phyloP scores from a whole-genome alignment of 2,113 vertebrate genomes.

The Albula goreensis region DNA sequence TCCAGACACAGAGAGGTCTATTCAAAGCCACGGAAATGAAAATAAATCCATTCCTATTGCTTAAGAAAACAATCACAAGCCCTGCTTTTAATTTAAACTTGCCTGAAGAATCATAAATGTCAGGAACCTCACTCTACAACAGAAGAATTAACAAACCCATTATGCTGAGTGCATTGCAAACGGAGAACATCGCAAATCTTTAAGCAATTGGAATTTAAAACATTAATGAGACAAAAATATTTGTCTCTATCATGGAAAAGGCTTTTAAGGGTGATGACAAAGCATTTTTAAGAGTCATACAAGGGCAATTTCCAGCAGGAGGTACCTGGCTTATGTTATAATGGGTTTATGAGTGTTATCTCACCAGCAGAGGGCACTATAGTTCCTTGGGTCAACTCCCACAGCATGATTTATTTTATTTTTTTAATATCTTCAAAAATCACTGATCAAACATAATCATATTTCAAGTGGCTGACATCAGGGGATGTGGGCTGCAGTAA shows the following conservation, averaged over 20 bases:
- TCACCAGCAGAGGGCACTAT: constrained; percentile 64
- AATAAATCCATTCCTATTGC: too few species aligned
- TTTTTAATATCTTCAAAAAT: not conserved
- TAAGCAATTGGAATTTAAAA: not conserved
- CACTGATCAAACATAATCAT: constrained; percentile 23
- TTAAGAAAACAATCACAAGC: too few species aligned
- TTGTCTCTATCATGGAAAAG: not conserved
- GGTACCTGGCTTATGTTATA: not conserved
- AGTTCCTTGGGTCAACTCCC: constrained; percentile 21
- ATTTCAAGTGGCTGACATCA: constrained; percentile 25
- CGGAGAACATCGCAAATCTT: too few species aligned
- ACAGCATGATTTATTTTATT: not conserved
- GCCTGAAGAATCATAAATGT: too few species aligned
- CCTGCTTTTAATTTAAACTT: too few species aligned
- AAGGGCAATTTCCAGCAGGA: not conserved
- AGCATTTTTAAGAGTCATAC: constrained; percentile 11
- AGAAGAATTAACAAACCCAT: too few species aligned
- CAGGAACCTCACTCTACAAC: too few species aligned
- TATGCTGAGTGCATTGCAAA: too few species aligned
- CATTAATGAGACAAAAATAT: not conserved
- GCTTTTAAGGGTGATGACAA: not conserved
- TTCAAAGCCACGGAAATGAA: too few species aligned
- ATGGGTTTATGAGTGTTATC: not conserved
- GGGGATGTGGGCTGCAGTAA: constrained; percentile 14
- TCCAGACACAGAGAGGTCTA: too few species aligned